A percentile compares a stretch with the other conserved stretches of the same genome.
Evolutionary conservation across 2,113 vertebrate genomes (phyloP).

Genomic region (Caranx melampygus): DNA sequence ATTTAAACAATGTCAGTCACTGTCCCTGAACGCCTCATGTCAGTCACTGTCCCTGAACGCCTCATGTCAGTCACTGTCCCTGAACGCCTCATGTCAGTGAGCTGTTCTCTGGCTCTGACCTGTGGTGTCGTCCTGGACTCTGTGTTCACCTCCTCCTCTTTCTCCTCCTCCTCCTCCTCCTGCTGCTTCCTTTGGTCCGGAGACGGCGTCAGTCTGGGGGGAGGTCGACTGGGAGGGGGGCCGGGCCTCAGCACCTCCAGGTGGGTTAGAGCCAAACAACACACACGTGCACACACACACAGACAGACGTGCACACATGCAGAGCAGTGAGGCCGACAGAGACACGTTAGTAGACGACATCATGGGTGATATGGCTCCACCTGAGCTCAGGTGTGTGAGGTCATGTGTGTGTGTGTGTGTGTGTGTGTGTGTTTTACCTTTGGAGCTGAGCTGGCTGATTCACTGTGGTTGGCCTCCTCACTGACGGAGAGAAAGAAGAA

Average conservation of each 20-base stretch:
- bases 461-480: slow-evolving; percentile 88
- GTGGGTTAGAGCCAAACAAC: slow-evolving; percentile 15
- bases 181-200: slow-evolving; percentile 89
- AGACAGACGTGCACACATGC: slow-evolving; percentile 43
- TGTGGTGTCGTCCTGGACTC: slow-evolving; percentile 86
- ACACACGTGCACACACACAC: slow-evolving; percentile 1
- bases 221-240: slow-evolving; percentile 88
- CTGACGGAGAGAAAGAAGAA: slow-evolving; percentile 70
- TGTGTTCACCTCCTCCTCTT: slow-evolving; percentile 79
- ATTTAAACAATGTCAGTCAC: too few species aligned
- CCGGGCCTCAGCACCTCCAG: slow-evolving; percentile 85
- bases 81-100: too few species aligned
- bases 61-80: too few species aligned
- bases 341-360: slow-evolving; percentile 26
- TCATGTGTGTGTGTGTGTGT: too few species aligned
- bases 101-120: slow-evolving; percentile 83
- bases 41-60: too few species aligned
- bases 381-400: too few species aligned
- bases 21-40: too few species aligned
- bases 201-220: slow-evolving; percentile 90
- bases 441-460: slow-evolving; percentile 81
- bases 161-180: slow-evolving; percentile 87
- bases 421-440: slow-evolving; percentile 85
- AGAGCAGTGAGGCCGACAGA: slow-evolving; percentile 12
- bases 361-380: too few species aligned